These are phyloP conservation scores for Epistrophella euchroma DNA, from an alignment of 2,888 invertebrate genomes.

Conservation along the genomic window DNA sequence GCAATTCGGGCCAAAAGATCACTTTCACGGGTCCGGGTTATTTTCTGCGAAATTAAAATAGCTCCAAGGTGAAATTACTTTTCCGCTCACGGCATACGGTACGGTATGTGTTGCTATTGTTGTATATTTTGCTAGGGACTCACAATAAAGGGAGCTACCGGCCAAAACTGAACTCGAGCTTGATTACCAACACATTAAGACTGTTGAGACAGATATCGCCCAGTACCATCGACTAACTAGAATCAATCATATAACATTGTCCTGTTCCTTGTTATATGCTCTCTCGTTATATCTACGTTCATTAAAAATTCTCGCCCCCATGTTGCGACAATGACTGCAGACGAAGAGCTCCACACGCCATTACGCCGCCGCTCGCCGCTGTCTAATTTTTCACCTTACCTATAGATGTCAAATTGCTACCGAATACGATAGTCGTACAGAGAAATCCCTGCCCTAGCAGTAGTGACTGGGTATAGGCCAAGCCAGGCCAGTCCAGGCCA, in stretches of 20 bases:
- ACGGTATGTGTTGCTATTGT: not conserved
- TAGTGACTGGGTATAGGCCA: not conserved
- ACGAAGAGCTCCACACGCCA: slow-evolving; percentile 66
- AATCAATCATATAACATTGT: slow-evolving; percentile 63
- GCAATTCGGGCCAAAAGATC: slow-evolving; percentile 71
- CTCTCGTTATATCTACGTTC: slow-evolving; percentile 65
- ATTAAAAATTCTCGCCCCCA: slow-evolving; percentile 74
- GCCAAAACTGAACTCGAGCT: slow-evolving; percentile 35
- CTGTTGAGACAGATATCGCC: slow-evolving; percentile 45
- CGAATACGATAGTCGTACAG: slow-evolving; percentile 64
- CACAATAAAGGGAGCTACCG: slow-evolving; percentile 11
- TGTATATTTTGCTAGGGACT: slow-evolving; percentile 29
- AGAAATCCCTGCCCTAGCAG: not conserved
- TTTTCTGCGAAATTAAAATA: slow-evolving; percentile 74
- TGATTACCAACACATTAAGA: slow-evolving; percentile 53
- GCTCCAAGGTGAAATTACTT: slow-evolving; percentile 73
- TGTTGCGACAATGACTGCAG: slow-evolving; percentile 64
- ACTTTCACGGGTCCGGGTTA: slow-evolving; percentile 64
- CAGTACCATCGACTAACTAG: slow-evolving; percentile 46
- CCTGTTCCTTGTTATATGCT: slow-evolving; percentile 43
- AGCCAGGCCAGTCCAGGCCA: not conserved
- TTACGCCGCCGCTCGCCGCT: slow-evolving; percentile 48
- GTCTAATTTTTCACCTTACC: slow-evolving; percentile 71
- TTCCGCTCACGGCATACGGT: slow-evolving; percentile 34
- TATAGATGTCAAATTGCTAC: slow-evolving; percentile 74